Percentiles rank a stretch among this genome's conserved stretches.
Conservation (phyloP, 2,113 vertebrate genomes). For the Oryzias curvinotus region DNA sequence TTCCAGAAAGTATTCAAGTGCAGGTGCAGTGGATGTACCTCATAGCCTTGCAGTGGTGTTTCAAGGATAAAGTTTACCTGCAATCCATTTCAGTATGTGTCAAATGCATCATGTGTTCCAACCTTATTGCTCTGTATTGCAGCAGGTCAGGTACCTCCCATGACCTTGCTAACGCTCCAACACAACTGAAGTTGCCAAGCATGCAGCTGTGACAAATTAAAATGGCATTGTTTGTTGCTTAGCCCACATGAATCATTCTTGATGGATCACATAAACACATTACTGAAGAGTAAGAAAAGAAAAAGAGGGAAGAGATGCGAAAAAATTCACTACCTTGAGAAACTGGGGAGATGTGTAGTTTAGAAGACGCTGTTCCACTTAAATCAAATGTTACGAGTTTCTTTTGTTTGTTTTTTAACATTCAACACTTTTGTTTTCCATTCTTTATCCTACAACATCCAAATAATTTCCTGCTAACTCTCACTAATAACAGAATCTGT, state of each 20-base stretch:
- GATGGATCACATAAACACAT: slow-evolving; percentile 29
- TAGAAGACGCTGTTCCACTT: slow-evolving; percentile 47
- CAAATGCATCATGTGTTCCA: slow-evolving; percentile 37
- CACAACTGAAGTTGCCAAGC: slow-evolving; percentile 37
- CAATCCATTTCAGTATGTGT: slow-evolving; percentile 52
- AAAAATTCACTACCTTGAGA: no score
- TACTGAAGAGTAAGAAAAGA: no score
- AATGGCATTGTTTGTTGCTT: slow-evolving; percentile 50
- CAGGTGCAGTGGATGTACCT: background rate
- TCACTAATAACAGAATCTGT: slow-evolving; percentile 46
- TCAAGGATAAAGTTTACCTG: slow-evolving; percentile 29
- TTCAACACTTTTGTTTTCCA: slow-evolving; percentile 42
- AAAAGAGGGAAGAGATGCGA: no score
- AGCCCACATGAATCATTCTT: slow-evolving; percentile 52
- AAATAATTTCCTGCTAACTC: slow-evolving; percentile 61
- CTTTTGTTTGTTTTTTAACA: no score
- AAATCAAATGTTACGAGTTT: slow-evolving; percentile 11
- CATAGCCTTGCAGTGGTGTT: slow-evolving; percentile 1
- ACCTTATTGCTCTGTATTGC: slow-evolving; percentile 42
- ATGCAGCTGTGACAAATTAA: slow-evolving; percentile 67
- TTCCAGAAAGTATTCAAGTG: background rate
- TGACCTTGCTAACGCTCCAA: slow-evolving; percentile 49
- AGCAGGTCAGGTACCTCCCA: slow-evolving; percentile 39
- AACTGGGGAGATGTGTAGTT: slow-evolving; percentile 32
- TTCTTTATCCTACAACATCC: slow-evolving; percentile 66